Evolutionary conservation across 2,113 vertebrate species (phyloP).

Genomic region (Plecotus auritus): DNA sequence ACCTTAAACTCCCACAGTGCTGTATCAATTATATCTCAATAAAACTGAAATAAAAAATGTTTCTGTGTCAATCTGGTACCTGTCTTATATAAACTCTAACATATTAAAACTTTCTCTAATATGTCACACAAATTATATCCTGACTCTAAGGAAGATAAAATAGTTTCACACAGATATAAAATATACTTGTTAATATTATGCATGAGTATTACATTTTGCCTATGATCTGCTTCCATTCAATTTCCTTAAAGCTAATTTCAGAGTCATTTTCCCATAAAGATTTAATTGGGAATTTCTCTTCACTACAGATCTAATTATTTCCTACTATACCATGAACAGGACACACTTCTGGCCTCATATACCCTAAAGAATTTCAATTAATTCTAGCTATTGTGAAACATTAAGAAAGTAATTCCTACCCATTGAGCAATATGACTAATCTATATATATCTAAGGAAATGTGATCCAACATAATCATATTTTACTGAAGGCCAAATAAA

Average conservation of each 20-base stretch:
- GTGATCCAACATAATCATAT: conserved; percentile 65
- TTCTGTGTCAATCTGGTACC: not conserved
- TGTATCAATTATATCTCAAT: not conserved
- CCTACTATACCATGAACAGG: conserved; percentile 36
- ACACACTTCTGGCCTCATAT: conserved; percentile 63
- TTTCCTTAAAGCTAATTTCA: conserved; percentile 71
- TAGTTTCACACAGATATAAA: conserved; percentile 45
- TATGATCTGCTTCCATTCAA: conserved; percentile 61
- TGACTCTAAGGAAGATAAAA: not conserved
- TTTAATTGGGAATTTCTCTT: conserved; percentile 63
- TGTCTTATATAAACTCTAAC: not conserved
- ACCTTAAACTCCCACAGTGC: not conserved
- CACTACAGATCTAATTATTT: conserved; percentile 62
- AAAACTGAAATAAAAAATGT: not conserved
- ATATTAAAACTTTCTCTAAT: not conserved
- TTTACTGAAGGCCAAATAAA: conserved; percentile 70
- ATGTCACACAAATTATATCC: not conserved
- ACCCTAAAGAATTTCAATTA: conserved; percentile 72
- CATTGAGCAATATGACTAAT: conserved; percentile 56
- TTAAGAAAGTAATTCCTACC: conserved; percentile 68
- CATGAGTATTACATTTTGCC: conserved; percentile 38
- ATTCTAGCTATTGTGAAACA: conserved; percentile 62
- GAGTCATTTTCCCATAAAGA: conserved; percentile 69
- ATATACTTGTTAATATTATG: conserved; percentile 37
- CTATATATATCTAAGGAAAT: conserved; percentile 69